Percentiles rank a stretch among this genome's conserved stretches.
These are phyloP conservation scores for Lophotis ruficrista DNA, from an alignment of 2,113 vertebrate genomes.

Conservation along the genomic window DNA sequence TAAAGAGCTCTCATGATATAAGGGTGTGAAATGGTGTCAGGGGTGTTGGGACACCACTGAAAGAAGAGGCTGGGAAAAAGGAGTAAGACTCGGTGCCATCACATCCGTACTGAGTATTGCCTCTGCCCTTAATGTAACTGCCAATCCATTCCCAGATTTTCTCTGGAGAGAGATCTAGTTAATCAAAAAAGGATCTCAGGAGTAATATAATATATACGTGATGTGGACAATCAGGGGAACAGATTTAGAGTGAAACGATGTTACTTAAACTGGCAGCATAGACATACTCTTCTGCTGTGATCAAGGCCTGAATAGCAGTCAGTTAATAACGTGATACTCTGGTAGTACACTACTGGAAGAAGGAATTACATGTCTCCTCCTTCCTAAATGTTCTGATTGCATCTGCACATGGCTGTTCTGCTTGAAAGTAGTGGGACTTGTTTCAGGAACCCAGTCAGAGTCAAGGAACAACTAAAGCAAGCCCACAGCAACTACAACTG, in stretches of 20 bases:
- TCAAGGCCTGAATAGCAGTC: background rate
- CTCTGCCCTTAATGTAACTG: background rate
- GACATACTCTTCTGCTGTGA: background rate
- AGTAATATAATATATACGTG: rapidly evolving
- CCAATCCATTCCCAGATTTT: background rate
- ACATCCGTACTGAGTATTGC: background rate
- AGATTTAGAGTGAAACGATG: background rate
- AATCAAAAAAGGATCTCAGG: background rate
- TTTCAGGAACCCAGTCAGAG: background rate
- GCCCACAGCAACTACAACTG: background rate
- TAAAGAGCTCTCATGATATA: background rate
- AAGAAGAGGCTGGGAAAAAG: background rate
- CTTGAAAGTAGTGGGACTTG: background rate
- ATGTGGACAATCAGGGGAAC: background rate
- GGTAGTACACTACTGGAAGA: background rate
- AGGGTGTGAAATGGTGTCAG: background rate
- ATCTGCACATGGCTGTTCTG: background rate
- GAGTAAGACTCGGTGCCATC: background rate
- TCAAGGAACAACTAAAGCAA: background rate
- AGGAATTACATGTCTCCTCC: background rate
- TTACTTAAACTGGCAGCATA: background rate
- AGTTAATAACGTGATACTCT: background rate
- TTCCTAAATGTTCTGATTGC: background rate
- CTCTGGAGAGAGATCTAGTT: background rate
- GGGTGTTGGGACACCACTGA: background rate